These are phyloP conservation scores for Diloba caeruleocephala DNA, from an alignment of 2,888 invertebrate species.

Conservation along the genomic window DNA sequence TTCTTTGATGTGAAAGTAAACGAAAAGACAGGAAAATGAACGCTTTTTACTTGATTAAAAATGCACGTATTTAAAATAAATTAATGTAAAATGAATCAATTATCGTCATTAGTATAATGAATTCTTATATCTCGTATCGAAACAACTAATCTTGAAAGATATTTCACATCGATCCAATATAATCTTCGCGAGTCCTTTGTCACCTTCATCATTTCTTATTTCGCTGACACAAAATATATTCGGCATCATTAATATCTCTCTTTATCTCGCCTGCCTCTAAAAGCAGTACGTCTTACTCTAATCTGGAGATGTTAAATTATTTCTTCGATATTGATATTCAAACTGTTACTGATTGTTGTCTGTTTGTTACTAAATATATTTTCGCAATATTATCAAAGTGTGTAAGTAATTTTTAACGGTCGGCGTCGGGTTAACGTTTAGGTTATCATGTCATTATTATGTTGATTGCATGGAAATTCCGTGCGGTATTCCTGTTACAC, in stretches of 20 bases:
- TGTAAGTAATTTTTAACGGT: not conserved
- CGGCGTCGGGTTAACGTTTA: not conserved
- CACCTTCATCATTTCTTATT: slow-evolving; percentile 49
- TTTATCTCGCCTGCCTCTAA: slow-evolving; percentile 40
- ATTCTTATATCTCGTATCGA: slow-evolving; percentile 1
- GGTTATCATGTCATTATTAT: not conserved
- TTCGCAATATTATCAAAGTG: slow-evolving; percentile 4
- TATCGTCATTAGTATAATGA: not conserved
- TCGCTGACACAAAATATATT: slow-evolving; percentile 61
- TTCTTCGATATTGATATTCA: slow-evolving; percentile 26
- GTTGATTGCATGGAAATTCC: not conserved
- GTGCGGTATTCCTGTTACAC: no score
- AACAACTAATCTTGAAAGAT: not conserved
- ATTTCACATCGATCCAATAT: slow-evolving; percentile 16
- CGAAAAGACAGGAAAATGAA: not conserved
- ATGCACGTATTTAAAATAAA: not conserved
- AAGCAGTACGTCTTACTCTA: slow-evolving; percentile 29
- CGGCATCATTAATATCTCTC: slow-evolving; percentile 59
- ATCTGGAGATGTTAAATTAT: slow-evolving; percentile 37
- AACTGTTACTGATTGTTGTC: slow-evolving; percentile 13
- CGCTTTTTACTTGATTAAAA: no score
- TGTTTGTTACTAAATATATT: slow-evolving; percentile 6
- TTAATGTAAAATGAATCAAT: not conserved
- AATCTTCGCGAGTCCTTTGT: slow-evolving; percentile 47
- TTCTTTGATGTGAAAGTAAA: not conserved